Percentiles rank a stretch among this genome's conserved stretches.
Conservation (phyloP, 1,140 invertebrate species). For the Pectinophora gossypiella region DNA sequence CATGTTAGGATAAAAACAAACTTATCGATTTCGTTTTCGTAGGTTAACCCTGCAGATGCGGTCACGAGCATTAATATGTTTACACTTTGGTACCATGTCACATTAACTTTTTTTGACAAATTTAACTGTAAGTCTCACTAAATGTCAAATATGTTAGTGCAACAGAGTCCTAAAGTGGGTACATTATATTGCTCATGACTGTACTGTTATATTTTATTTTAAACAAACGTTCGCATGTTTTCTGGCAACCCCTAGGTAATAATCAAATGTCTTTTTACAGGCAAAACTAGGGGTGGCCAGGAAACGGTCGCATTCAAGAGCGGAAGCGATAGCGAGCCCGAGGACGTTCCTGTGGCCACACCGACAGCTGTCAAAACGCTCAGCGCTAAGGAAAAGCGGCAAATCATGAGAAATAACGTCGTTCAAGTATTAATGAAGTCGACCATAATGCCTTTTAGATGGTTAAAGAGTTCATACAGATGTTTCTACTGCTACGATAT, state of each 20-base stretch:
- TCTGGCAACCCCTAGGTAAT: constrained; percentile 29
- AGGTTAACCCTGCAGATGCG: too few species aligned
- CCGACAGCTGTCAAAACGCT: too few species aligned
- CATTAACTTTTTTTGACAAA: too few species aligned
- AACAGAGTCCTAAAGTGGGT: too few species aligned
- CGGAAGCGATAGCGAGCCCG: constrained; percentile 1
- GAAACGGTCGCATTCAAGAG: constrained; percentile 14
- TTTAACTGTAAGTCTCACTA: too few species aligned
- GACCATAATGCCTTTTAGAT: constrained; percentile 60
- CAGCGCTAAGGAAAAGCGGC: constrained; percentile 41
- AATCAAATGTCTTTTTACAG: constrained; percentile 57
- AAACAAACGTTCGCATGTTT: constrained; percentile 15
- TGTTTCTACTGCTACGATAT: constrained; percentile 69
- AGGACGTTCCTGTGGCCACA: background rate
- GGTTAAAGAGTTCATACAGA: constrained; percentile 58
- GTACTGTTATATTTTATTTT: too few species aligned
- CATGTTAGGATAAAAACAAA: too few species aligned
- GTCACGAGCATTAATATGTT: too few species aligned
- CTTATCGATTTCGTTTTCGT: too few species aligned
- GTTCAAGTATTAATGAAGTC: constrained; percentile 50
- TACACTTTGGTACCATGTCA: too few species aligned
- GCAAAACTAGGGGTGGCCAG: constrained; percentile 46
- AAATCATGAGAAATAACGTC: constrained; percentile 51
- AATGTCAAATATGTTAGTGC: too few species aligned
- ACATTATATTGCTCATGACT: too few species aligned